phyloP scores from a whole-genome alignment of 2,797 vertebrate species.

The Fundulus diaphanus region DNA sequence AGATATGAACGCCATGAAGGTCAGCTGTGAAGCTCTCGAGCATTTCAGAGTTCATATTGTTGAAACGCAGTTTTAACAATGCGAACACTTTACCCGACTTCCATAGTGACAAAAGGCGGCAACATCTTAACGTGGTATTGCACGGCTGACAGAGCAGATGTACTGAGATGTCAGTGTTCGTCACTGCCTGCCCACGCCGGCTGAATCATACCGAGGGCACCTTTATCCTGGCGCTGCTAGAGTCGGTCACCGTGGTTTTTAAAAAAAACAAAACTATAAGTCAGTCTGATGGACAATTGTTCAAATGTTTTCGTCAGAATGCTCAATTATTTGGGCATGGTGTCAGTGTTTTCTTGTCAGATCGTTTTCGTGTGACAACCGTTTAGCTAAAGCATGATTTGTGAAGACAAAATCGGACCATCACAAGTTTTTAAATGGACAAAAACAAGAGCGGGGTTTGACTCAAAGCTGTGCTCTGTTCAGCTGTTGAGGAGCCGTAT shows the following conservation, averaged over 20 bases:
- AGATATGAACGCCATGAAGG: not conserved
- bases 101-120: slow-evolving; percentile 38
- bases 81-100: slow-evolving; percentile 24
- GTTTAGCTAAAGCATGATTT: not conserved
- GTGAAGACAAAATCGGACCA: not conserved
- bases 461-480: not conserved
- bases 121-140: slow-evolving; percentile 53
- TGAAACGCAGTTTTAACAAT: slow-evolving; percentile 27
- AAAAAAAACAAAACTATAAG: not conserved
- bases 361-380: not conserved
- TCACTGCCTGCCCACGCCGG: slow-evolving; percentile 59
- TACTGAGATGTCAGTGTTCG: slow-evolving; percentile 59
- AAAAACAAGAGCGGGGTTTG: not conserved
- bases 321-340: not conserved
- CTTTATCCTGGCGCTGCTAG: slow-evolving; percentile 54
- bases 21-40: not conserved
- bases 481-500: slow-evolving; percentile 29
- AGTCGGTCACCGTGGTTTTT: slow-evolving; percentile 6
- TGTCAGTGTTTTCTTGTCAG: not conserved
- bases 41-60: not conserved
- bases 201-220: slow-evolving; percentile 67
- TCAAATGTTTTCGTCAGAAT: not conserved
- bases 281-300: not conserved
- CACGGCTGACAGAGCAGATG: slow-evolving; percentile 63
- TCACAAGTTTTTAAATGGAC: not conserved